Evolutionary conservation across 2,113 vertebrate species (phyloP), one percentile per base, ranked within the genome.

Genomic region (Toxostoma redivivum): DNA sequence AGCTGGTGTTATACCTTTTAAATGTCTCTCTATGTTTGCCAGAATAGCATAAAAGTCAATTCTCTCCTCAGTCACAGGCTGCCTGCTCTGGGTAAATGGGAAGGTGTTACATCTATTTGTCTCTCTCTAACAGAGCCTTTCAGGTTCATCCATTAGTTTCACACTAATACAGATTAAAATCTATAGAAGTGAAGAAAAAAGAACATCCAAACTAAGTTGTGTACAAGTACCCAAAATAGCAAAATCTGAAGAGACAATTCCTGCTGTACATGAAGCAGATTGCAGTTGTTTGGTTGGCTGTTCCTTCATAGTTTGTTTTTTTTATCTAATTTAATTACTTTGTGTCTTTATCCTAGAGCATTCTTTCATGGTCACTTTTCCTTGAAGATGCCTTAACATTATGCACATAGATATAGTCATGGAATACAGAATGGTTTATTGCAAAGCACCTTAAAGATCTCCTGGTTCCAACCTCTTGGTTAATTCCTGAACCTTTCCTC

Each of bases 1-100:
- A 95, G 79, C 74, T 92, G 88, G 25, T 54, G n/a, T 96, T 86
- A 79, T 61, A 92, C 76, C 73, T 92, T 51, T 94, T 94, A 85
- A 93, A 57, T 48, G 83, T 48, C 78, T 87, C 40, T 80, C 95
- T 81, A 44, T 70, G 50, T 88, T 96, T 88, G 50, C 69, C 40
- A 90, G 53, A 81, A 74, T 35, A 64, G 61, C 67, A 38, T 51
- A 91, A 91, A 53, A 97, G 67, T 69, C 88, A 60, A 58, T 92
- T 91, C 69, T 45, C 16, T 79, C 27, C 57, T 87, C 82, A 53
- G 35, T 67, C 83, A 81, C 65, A 79, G 69, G 65, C 65, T 78
- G 86, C 56, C 37, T 80, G 35, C 56, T 92, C 78, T 83, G 69
- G 35, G 65, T 88, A 96, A 94, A 89, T 77, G 72, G 57, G 62